Conservation (phyloP, 1,140 invertebrate genomes). For the Listronotus bonariensis region DNA sequence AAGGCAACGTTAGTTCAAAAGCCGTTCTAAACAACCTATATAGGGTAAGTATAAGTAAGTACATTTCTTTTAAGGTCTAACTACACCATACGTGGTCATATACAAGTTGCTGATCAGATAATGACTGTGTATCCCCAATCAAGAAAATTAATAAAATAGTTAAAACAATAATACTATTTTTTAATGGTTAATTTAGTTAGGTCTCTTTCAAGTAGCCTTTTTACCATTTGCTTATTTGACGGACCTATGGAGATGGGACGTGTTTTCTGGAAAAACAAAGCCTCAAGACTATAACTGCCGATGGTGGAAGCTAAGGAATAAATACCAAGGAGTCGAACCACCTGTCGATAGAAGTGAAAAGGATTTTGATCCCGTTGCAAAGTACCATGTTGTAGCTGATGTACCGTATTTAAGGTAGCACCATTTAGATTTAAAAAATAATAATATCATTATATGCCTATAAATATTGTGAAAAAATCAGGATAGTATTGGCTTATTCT, state of each 20-base stretch:
- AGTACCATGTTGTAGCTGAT: constrained; percentile 81
- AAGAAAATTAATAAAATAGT: too few relatives aligned
- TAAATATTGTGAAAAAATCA: too few relatives aligned
- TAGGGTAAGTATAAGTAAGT: constrained; percentile 64
- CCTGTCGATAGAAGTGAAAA: constrained; percentile 73
- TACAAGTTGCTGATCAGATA: too few relatives aligned
- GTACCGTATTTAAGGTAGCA: constrained; percentile 84
- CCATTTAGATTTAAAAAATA: too few relatives aligned
- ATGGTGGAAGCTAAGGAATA: constrained; percentile 72
- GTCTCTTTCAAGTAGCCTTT: constrained; percentile 84
- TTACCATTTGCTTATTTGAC: constrained; percentile 85
- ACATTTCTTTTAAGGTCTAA: too few relatives aligned
- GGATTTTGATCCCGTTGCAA: constrained; percentile 84
- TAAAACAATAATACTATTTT: background rate
- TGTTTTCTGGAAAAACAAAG: constrained; percentile 75
- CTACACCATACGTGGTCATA: too few relatives aligned
- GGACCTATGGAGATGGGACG: constrained; percentile 85
- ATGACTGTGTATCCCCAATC: too few relatives aligned
- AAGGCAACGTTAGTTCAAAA: constrained; percentile 60
- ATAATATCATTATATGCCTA: too few relatives aligned
- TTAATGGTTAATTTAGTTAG: constrained; percentile 52
- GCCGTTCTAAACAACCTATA: constrained; percentile 44
- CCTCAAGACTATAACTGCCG: constrained; percentile 75
- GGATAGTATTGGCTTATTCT: too few relatives aligned
- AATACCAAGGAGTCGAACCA: constrained; percentile 78